Percentiles rank a stretch among this genome's conserved stretches.
Evolutionary conservation across 2,888 invertebrate species (phyloP).

Genomic region (Thalpophila matura): DNA sequence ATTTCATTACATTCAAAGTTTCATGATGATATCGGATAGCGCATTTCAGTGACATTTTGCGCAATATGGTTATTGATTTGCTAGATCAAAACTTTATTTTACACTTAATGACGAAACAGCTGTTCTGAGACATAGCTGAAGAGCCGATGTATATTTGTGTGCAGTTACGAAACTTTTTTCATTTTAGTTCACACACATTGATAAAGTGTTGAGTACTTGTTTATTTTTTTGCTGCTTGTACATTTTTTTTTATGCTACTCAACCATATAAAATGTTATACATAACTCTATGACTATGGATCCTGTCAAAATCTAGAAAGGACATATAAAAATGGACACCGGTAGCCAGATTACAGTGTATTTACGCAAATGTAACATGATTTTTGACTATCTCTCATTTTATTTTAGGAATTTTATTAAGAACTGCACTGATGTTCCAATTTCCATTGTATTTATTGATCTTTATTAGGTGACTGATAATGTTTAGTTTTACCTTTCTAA

Average conservation of each 20-base stretch:
- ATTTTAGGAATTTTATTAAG: neutral
- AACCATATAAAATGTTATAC: conserved; percentile 3
- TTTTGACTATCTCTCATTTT: neutral
- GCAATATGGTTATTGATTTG: conserved; percentile 89
- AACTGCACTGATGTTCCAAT: neutral
- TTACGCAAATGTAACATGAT: neutral
- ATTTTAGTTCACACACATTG: conserved; percentile 53
- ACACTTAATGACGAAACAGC: conserved; percentile 86
- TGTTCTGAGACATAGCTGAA: conserved; percentile 78
- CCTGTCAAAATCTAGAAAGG: conserved; percentile 37
- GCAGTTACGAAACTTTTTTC: conserved; percentile 69
- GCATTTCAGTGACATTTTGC: conserved; percentile 89
- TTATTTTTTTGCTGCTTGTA: conserved; percentile 48
- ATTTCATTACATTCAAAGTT: conserved; percentile 71
- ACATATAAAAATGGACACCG: conserved; percentile 23
- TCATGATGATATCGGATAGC: conserved; percentile 75
- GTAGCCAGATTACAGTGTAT: neutral
- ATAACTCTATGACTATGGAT: conserved; percentile 37
- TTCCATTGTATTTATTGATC: neutral
- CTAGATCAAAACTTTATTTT: conserved; percentile 84
- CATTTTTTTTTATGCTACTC: conserved; percentile 26
- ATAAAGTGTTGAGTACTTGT: conserved; percentile 24
- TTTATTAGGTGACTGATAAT: neutral
- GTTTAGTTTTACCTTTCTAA: conserved; percentile 3
- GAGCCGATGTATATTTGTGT: conserved; percentile 63